phyloP scores from a whole-genome alignment of 2,888 invertebrate genomes.

The Clusia tigrina region DNA sequence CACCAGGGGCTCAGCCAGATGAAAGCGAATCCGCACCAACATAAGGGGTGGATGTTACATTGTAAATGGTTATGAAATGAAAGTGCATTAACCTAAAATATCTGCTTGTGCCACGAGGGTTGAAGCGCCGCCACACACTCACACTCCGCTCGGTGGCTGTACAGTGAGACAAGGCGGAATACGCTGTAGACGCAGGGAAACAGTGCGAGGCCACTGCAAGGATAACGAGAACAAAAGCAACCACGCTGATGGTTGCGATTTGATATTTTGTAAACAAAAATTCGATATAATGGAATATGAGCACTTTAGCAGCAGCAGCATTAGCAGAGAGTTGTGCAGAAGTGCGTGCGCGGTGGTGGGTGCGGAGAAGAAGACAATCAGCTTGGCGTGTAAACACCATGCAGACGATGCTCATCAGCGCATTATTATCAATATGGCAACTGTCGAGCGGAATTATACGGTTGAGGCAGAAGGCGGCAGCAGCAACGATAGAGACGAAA shows the following conservation, averaged over 20 bases:
- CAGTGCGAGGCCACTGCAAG: neutral
- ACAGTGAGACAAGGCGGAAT: neutral
- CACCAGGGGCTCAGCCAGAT: too few relatives aligned
- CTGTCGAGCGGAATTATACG: neutral
- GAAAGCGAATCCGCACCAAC: too few relatives aligned
- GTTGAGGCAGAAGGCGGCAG: neutral
- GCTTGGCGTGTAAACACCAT: neutral
- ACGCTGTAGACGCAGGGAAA: neutral
- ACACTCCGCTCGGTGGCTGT: too few relatives aligned
- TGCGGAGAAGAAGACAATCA: neutral
- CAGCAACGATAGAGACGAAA: too few relatives aligned
- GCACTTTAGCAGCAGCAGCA: neutral
- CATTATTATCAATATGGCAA: constrained; percentile 4
- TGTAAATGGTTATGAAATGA: too few relatives aligned
- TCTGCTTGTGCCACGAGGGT: neutral
- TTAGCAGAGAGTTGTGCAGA: neutral
- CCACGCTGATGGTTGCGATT: constrained; percentile 6
- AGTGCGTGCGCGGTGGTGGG: neutral
- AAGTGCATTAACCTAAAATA: constrained; percentile 11
- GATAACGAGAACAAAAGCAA: too few relatives aligned
- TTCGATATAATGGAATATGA: constrained; percentile 3
- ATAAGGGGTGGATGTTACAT: too few relatives aligned
- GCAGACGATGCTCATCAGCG: constrained; percentile 1
- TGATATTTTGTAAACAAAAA: constrained; percentile 25
- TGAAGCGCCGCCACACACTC: neutral